These are phyloP conservation scores for Periophthalmodon schlosseri DNA, from an alignment of 2,113 vertebrate species.

Conservation along the genomic window DNA sequence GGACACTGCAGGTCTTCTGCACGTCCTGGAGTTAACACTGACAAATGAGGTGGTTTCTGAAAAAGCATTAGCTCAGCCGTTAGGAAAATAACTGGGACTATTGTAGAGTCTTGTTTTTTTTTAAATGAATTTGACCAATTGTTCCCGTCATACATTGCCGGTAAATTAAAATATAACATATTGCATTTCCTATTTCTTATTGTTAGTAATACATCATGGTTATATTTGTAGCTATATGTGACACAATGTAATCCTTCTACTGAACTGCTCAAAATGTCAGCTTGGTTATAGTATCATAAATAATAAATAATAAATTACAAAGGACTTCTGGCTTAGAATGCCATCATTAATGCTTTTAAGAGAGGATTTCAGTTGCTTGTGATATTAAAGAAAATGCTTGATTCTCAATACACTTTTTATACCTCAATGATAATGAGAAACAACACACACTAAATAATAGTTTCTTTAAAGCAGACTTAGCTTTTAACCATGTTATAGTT, in stretches of 20 bases:
- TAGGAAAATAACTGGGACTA: constrained; percentile 36
- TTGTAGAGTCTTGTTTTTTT: constrained; percentile 9
- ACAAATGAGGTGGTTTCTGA: constrained; percentile 46
- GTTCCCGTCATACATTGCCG: constrained; percentile 21
- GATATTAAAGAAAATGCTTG: no score
- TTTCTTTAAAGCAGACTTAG: no score
- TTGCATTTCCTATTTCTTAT: neutral
- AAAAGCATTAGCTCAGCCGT: constrained; percentile 42
- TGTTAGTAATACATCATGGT: neutral
- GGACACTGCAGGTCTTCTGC: constrained; percentile 35
- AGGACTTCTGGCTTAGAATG: no score
- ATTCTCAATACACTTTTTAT: no score
- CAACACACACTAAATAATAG: no score
- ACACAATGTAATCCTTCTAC: neutral
- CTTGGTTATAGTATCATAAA: no score
- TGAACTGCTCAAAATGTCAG: neutral
- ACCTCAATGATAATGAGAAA: no score
- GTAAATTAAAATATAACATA: neutral
- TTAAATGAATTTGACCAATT: constrained; percentile 27
- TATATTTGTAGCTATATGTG: neutral
- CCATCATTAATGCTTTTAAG: no score
- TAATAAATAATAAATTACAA: neutral
- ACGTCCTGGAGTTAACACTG: constrained; percentile 45
- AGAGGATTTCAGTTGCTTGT: neutral
- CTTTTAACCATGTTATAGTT: no score